Conservation (phyloP, 2,797 vertebrate genomes). For the Miichthys miiuy region DNA sequence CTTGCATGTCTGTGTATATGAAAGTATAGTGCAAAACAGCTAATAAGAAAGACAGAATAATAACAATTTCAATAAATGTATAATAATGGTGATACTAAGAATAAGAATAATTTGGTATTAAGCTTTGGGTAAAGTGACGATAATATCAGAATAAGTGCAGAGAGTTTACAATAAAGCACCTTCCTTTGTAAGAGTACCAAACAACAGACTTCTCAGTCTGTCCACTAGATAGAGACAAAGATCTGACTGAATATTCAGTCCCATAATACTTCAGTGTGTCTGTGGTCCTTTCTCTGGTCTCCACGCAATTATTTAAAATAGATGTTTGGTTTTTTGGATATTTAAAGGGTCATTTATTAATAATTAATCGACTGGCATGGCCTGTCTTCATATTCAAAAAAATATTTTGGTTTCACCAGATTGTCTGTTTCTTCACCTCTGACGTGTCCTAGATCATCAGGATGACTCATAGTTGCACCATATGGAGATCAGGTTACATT, state of each 20-base stretch:
- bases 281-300: background rate
- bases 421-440: background rate
- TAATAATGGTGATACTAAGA: background rate
- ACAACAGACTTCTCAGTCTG: background rate
- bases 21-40: too few relatives aligned
- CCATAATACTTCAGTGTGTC: background rate
- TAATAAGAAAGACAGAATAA: too few relatives aligned
- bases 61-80: background rate
- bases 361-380: background rate
- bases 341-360: background rate
- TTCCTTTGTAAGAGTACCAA: background rate
- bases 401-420: background rate
- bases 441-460: conserved; percentile 14
- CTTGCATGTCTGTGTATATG: too few relatives aligned
- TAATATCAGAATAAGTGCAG: background rate
- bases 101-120: too few relatives aligned
- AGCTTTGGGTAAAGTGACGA: background rate
- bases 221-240: conserved; percentile 63
- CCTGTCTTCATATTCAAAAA: background rate
- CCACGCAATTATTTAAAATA: background rate
- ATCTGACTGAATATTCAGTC: too few relatives aligned
- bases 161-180: background rate
- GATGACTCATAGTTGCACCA: conserved; percentile 51
- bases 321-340: background rate
- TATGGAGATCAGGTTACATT: conserved; percentile 50